These are phyloP conservation scores for Pardosa pseudoannulata DNA, from an alignment of 2,888 invertebrate genomes.

Conservation along the genomic window DNA sequence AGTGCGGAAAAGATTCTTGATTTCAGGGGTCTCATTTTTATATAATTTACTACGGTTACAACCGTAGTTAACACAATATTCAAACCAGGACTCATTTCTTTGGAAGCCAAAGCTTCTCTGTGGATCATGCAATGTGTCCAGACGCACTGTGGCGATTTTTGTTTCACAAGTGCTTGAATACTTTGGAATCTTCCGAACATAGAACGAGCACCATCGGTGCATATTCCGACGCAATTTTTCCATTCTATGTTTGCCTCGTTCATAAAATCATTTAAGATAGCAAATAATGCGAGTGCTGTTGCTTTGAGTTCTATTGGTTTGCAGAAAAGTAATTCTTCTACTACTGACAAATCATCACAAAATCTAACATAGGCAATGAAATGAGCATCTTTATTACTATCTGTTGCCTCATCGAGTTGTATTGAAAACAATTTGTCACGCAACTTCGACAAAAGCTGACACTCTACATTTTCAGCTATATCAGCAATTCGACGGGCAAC, in stretches of 20 bases:
- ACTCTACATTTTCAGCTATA: conserved; percentile 43
- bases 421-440: conserved; percentile 16
- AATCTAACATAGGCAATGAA: conserved; percentile 34
- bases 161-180: no score
- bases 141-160: no score
- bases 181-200: no score
- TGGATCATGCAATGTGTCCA: no score
- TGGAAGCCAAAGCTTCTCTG: no score
- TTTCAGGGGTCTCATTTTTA: no score
- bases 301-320: conserved; percentile 35
- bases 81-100: no score
- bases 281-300: conserved; percentile 33
- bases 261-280: conserved; percentile 37
- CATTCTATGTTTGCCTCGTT: conserved; percentile 47
- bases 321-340: conserved; percentile 34
- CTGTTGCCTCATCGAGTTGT: conserved; percentile 24
- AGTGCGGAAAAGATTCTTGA: no score
- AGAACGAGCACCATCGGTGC: conserved; percentile 52
- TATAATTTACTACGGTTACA: no score
- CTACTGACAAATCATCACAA: conserved; percentile 37
- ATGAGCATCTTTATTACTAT: conserved; percentile 38
- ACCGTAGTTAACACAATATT: no score
- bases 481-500: conserved; percentile 36
- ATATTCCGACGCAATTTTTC: conserved; percentile 59
- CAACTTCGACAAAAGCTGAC: conserved; percentile 26